Base-by-base conservation (phyloP, 1,140 invertebrate genomes). In the Vanessa tameamea region DNA sequence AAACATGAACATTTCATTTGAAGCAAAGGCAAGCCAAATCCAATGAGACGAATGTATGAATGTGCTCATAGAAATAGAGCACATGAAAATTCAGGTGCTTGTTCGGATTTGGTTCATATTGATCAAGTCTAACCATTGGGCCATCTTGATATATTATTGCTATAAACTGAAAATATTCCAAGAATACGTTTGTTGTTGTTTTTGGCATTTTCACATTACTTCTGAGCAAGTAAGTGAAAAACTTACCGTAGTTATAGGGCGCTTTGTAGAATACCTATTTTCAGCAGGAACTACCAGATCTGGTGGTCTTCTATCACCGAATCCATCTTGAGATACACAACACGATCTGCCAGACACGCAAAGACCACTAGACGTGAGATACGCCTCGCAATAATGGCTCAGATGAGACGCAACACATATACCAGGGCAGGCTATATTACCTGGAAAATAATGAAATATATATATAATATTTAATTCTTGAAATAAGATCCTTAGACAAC, bases 361-460 rank as follows among this genome's bases (percentile, higher is more conserved):
- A 0, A 97, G 92, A 7, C 93, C 94, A 15, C 93, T 90, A 2
- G 95, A 94, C 55, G 95, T 95, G 8, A 98, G 85, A 69, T 97
- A 96, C 0, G 96, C 97, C 80, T 98, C 96, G 84, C 97, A 98
- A 85, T 98, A 98, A 80, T 96, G 95, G 0, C 96, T 95, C 65
- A 98, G 96, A 7, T 95, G 93, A 63, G 96, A 95, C 1, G 96
- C 95, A 73, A 98, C 97, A 79, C 97, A 98, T 11, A 97, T 95
- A 1, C 97, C 97, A 0, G 95, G 95, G 85, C 97, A 98, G 12
- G 93, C 87, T 11, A 89, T 92, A 87, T 95, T 95, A 15, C 88
- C 94, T 95, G 86, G 16, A 68, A 73, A 64, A 64, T 13, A 16
- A 53, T 53, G 8, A 20, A 20, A 16, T 53, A 8, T 31, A 4